phyloP scores from a whole-genome alignment of 2,888 invertebrate genomes.

The Drosophila limbata region DNA sequence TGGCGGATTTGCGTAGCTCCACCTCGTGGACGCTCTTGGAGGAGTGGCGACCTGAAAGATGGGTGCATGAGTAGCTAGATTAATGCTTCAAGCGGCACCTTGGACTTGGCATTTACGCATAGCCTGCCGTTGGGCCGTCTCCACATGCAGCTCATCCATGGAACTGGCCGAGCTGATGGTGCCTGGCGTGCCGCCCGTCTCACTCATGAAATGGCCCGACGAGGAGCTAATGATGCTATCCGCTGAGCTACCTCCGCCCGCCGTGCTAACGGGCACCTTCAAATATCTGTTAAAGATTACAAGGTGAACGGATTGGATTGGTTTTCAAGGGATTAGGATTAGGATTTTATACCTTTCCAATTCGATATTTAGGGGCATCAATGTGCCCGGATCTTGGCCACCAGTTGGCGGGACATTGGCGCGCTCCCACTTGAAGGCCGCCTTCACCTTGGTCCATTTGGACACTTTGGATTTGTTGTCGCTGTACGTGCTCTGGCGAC shows the following conservation, averaged over 20 bases:
- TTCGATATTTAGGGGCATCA: conserved; percentile 86
- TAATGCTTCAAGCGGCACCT: neutral
- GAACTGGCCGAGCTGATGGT: conserved; percentile 91
- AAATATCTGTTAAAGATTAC: conserved; percentile 83
- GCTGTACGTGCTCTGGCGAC: conserved; percentile 84
- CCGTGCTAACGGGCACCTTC: conserved; percentile 86
- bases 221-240: conserved; percentile 86
- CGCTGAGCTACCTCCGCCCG: conserved; percentile 86
- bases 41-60: conserved; percentile 82
- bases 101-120: conserved; percentile 56
- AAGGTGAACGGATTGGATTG: neutral
- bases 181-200: conserved; percentile 88
- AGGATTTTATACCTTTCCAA: conserved; percentile 82
- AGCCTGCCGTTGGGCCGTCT: conserved; percentile 60
- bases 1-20: conserved; percentile 68
- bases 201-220: conserved; percentile 85
- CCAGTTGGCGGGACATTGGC: conserved; percentile 87
- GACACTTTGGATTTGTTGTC: conserved; percentile 86
- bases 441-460: conserved; percentile 96
- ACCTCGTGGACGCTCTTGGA: conserved; percentile 83
- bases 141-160: conserved; percentile 87
- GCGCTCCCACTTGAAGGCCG: conserved; percentile 94
- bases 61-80: neutral
- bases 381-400: conserved; percentile 83
- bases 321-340: neutral